These are phyloP conservation scores for Parazoanthus atlanticus DNA, from an alignment of 92 coral and sea anemone species.

Conservation along the genomic window DNA sequence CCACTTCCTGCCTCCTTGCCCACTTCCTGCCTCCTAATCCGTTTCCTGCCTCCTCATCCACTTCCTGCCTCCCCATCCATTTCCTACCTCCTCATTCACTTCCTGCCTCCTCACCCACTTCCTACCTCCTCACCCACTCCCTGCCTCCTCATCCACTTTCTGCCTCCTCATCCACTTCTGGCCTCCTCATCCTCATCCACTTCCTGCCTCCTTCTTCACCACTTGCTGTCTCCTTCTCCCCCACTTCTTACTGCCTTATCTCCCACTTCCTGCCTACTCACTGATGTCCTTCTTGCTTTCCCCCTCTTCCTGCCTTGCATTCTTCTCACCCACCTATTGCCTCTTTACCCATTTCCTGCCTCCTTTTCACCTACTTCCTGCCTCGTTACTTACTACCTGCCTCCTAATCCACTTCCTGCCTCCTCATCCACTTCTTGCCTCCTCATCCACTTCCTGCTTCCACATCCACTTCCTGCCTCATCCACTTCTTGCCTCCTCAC, in stretches of 20 bases:
- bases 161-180: background rate
- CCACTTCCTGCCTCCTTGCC: no score
- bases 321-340: background rate
- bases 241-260: background rate
- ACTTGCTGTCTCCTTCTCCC: background rate
- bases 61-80: no score
- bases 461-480: no score
- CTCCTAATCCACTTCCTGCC: no score
- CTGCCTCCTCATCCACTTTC: background rate
- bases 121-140: background rate
- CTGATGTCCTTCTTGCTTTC: no score
- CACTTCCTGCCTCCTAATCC: no score
- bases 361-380: background rate
- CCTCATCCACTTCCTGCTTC: no score
- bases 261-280: background rate
- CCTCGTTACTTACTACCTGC: no score
- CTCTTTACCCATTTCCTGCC: background rate
- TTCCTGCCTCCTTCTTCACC: background rate
- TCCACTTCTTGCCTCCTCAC: no score
- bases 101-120: background rate
- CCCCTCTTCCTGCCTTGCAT: background rate
- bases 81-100: background rate
- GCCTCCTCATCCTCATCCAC: background rate
- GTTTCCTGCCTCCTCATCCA: no score
- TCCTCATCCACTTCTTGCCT: no score